Evolutionary conservation across 2,113 vertebrate genomes (phyloP).

Genomic region (Athene noctua): DNA sequence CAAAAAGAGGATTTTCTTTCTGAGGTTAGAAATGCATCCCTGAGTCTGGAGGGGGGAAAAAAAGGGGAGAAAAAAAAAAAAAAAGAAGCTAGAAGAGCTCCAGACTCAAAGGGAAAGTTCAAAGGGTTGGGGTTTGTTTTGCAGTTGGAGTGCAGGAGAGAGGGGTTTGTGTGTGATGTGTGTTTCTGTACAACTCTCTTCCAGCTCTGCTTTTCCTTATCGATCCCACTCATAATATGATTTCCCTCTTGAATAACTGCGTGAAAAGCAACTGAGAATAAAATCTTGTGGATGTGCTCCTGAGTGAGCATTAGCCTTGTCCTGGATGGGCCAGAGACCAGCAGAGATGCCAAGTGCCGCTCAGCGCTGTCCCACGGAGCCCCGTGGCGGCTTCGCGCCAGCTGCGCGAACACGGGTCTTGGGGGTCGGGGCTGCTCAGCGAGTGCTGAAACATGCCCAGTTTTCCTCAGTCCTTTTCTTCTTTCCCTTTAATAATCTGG

Average conservation of each 20-base stretch:
- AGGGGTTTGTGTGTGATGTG: accelerated
- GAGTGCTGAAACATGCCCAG: accelerated
- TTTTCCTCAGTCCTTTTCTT: not conserved
- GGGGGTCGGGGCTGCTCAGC: not conserved
- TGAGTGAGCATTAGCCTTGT: not conserved
- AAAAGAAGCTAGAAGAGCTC: not conserved
- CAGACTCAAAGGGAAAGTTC: not conserved
- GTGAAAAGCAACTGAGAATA: not conserved
- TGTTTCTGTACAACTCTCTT: not conserved
- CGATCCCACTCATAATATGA: not conserved
- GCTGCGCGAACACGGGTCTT: accelerated
- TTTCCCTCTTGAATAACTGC: not conserved
- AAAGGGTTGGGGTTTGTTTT: not conserved
- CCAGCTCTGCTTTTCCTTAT: not conserved
- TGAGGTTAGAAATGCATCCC: constrained; percentile 6
- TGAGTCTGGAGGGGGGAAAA: not conserved
- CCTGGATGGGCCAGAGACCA: not conserved
- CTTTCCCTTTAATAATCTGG: not conserved
- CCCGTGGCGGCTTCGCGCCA: not conserved
- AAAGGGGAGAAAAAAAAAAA: not conserved
- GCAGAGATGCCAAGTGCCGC: not conserved
- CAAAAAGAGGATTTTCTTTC: constrained; percentile 26
- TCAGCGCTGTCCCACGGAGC: not conserved
- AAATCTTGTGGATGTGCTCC: not conserved
- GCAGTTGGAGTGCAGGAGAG: not conserved